Conservation (phyloP, 2,113 vertebrate genomes). For the Phocoena sinus region DNA sequence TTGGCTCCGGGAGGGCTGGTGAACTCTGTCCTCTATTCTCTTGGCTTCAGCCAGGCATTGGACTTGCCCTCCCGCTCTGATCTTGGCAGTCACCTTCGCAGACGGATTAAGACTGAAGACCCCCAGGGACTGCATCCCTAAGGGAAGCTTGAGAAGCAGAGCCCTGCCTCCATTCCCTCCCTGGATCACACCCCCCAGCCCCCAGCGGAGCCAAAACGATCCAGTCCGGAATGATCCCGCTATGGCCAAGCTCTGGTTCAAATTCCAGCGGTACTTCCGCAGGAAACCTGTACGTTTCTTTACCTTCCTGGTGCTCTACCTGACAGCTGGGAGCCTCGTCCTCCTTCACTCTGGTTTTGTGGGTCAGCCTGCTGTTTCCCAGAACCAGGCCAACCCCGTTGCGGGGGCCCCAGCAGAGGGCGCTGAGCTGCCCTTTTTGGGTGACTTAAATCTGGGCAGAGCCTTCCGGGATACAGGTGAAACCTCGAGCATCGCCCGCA, state of each 20-base stretch:
- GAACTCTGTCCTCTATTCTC: neutral
- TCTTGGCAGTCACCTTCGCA: neutral
- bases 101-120: neutral
- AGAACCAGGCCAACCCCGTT: conserved; percentile 58
- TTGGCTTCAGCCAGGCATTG: neutral
- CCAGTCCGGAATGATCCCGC: conserved; percentile 79
- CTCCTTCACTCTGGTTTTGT: conserved; percentile 91
- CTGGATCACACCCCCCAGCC: neutral
- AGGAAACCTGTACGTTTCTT: conserved; percentile 93
- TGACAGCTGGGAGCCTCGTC: conserved; percentile 92
- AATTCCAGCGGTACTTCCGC: conserved; percentile 93
- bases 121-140: neutral
- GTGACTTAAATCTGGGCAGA: conserved; percentile 78
- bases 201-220: neutral
- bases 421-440: conserved; percentile 79
- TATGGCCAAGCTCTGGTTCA: conserved; percentile 94
- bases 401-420: conserved; percentile 58
- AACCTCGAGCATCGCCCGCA: conserved; percentile 67
- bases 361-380: conserved; percentile 78
- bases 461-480: conserved; percentile 80
- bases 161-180: neutral
- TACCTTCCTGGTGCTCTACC: conserved; percentile 93
- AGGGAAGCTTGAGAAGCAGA: neutral
- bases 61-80: neutral
- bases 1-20: neutral